Evolutionary conservation across 2,113 vertebrate genomes (phyloP), one percentile per base, ranked within the genome.

Genomic region (Upupa epops): DNA sequence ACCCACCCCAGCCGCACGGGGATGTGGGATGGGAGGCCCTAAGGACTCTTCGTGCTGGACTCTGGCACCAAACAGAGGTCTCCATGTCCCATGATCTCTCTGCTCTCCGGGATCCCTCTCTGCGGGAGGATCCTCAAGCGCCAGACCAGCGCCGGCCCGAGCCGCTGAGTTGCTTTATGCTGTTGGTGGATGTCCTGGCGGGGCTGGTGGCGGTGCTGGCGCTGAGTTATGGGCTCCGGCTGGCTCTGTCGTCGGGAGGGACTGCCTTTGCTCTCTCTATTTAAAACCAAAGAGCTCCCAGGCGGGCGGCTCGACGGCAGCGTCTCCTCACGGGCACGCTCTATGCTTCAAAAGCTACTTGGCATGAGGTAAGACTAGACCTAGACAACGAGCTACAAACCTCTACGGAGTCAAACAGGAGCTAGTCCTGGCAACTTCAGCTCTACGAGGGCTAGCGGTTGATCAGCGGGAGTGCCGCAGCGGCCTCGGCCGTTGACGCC

Each of bases 281-380:
- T 55, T 9, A 2, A 17, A 56, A 51, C 37, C 14, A 12, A 21
- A 9, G 60, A 25, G 6, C 40, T 42, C 61, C 14, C 29, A 49
- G 54, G 48, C 2, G 63, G 89, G 64, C 80, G 76, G 76, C 59
- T 42, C 76, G 92, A 73, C 60, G 20, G 51, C 68, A 22, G 60
- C 73, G 86, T 40, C 88, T 75, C 51, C 42, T 86, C 70, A 87
- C 29, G 36, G 79, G 82, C 63, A 52, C 61, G 91, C 73, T 36
- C 86, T 72, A 79, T 66, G 88, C 74, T 95, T 61, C 25, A 46
- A 75, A 92, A 93, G 68, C 77, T 74, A 88, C 90, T 94, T 84
- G 40, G 73, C 58, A 60, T 91, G 96, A 94, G 69, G 52, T 95
- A 82, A 95, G 88, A 95, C 83, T 80, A 96, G 94, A 94, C 15